Evolutionary conservation across 1,140 invertebrate genomes (phyloP), one percentile per base, ranked within the genome.

Genomic region (Drosophila kanapiae): DNA sequence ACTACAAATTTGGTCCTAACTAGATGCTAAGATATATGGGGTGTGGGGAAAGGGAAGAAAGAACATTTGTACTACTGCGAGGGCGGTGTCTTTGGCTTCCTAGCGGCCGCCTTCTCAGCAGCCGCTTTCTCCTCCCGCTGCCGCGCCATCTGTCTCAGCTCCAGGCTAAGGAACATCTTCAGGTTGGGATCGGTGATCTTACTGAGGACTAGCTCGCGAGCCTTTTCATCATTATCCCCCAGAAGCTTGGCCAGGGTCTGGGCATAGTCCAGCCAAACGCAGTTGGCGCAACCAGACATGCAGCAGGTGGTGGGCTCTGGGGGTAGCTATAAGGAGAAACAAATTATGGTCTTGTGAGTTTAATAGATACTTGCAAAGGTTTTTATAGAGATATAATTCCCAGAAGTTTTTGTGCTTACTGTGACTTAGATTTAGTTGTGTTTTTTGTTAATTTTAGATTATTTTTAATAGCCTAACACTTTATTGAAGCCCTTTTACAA

Each of bases 211-310:
- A 96, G 95, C 82, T 96, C 94, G 42, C 95, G 93, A 13, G 97
- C 95, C 74, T 95, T 94, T 53, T 95, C 94, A 7, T 95, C 95
- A 16, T 95, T 96, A 72, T 95, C 94, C 58, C 95, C 93, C 78
- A 97, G 95, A 53, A 96, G 94, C 48, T 95, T 93, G 14, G 94
- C 94, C 16, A 99, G 77, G 65, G 96, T 95, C 82, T 98, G 96
- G 0, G 97, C 98, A 94, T 99, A 99, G 37, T 96, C 94, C 45
- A 99, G 96, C 96, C 97, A 99, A 14, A 99, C 98, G 93, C 98
- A 99, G 91, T 99, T 99, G 1, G 96, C 94, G 94, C 98, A 99
- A 1, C 98, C 98, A 5, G 97, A 98, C 95, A 97, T 97, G 80
- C 98, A 99, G 92, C 98, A 99, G 38, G 94, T 96, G 3, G 96